Conservation (phyloP, 2,797 vertebrate species). For the Rhinichthys osculus region DNA sequence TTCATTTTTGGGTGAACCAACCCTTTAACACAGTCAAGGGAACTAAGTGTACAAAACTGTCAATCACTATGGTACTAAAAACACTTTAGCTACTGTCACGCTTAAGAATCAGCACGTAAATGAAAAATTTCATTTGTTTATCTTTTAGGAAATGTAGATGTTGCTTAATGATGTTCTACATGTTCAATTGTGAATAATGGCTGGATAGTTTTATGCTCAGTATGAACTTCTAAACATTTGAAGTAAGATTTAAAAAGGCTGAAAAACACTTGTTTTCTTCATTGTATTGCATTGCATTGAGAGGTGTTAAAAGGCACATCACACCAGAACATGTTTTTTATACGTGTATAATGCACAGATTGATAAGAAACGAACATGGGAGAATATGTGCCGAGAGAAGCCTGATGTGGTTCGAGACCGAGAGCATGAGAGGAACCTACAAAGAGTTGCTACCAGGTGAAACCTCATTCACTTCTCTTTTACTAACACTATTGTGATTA, state of each 20-base stretch:
- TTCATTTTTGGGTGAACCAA: no score
- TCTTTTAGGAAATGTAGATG: neutral
- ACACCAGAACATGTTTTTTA: neutral
- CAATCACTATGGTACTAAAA: neutral
- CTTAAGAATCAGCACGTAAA: neutral
- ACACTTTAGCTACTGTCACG: neutral
- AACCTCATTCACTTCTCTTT: neutral
- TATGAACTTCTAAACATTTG: neutral
- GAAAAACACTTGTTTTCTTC: neutral
- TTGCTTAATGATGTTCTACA: neutral
- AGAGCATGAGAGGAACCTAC: constrained; percentile 86
- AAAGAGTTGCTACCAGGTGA: constrained; percentile 94
- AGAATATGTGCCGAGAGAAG: constrained; percentile 92
- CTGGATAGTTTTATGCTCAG: neutral
- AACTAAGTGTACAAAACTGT: neutral
- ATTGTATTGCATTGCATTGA: neutral
- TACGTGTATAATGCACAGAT: constrained; percentile 57
- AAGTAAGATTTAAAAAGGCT: neutral
- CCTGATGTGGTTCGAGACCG: constrained; percentile 88
- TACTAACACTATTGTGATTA: neutral
- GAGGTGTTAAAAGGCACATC: no score
- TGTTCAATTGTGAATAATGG: neutral
- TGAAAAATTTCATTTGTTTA: neutral
- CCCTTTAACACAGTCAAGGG: neutral
- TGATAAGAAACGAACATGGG: constrained; percentile 89